phyloP scores from a whole-genome alignment of 2,797 vertebrate species.

The Stomatorhinus walkeri region DNA sequence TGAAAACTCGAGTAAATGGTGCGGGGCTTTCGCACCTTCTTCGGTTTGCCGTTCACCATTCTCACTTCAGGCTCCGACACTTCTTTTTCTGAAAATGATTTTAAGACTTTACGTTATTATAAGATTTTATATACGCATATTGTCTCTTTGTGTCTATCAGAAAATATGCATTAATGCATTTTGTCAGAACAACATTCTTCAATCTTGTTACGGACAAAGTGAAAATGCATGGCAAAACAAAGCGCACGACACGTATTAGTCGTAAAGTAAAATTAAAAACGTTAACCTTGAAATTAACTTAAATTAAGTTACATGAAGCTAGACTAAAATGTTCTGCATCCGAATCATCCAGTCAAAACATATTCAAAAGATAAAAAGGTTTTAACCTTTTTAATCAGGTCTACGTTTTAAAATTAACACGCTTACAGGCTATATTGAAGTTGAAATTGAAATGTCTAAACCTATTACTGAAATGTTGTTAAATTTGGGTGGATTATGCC shows the following conservation, averaged over 20 bases:
- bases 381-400: background rate
- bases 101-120: conserved; percentile 11
- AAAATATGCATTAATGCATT: background rate
- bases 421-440: background rate
- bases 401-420: background rate
- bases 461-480: background rate
- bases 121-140: background rate
- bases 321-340: background rate
- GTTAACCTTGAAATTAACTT: background rate
- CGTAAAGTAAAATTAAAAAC: background rate
- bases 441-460: background rate
- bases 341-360: background rate
- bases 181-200: background rate
- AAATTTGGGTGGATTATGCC: background rate
- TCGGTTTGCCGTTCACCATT: conserved; percentile 98
- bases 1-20: conserved; percentile 99
- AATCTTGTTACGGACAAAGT: background rate
- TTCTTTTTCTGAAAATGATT: conserved; percentile 75
- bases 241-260: background rate
- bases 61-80: conserved; percentile 86
- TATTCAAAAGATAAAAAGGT: background rate
- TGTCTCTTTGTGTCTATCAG: background rate
- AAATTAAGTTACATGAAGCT: background rate
- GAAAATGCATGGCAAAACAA: background rate
- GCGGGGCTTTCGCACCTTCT: conserved; percentile 95